phyloP scores from a whole-genome alignment of 1,140 invertebrate species.

The Mesaphorura yosii region DNA sequence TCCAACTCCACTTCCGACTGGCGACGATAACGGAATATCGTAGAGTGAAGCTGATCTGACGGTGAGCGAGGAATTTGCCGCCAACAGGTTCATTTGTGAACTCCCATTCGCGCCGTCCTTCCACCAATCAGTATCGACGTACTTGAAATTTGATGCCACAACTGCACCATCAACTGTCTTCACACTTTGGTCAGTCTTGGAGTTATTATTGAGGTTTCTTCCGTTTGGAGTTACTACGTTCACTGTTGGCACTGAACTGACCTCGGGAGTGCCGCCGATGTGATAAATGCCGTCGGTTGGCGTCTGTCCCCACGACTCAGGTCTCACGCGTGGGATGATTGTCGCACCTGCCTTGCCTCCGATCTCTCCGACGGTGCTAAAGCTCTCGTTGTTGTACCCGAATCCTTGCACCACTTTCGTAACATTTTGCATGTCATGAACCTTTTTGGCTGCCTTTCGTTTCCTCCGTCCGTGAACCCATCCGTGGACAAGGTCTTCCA shows the following conservation, averaged over 20 bases:
- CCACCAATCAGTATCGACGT: conserved; percentile 30
- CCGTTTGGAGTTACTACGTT: no score
- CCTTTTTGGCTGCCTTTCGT: conserved; percentile 5
- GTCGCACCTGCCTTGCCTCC: background rate
- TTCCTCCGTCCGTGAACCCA: conserved; percentile 12
- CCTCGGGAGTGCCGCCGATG: no score
- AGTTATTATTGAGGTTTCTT: no score
- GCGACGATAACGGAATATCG: conserved; percentile 7
- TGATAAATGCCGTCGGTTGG: no score
- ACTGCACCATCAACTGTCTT: background rate
- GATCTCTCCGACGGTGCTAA: background rate
- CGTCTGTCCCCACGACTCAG: no score
- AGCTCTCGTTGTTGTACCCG: background rate
- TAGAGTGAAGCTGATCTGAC: conserved; percentile 6
- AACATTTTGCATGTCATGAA: background rate
- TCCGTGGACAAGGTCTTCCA: conserved; percentile 43
- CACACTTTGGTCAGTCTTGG: background rate
- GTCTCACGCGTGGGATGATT: background rate
- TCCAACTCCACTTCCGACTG: background rate
- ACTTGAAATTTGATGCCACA: conserved; percentile 16
- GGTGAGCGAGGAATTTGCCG: conserved; percentile 9
- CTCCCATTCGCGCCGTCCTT: conserved; percentile 24
- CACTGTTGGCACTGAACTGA: no score
- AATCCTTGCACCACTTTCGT: no score
- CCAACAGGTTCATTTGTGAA: conserved; percentile 23